These are phyloP conservation scores for Elgaria multicarinata DNA, from an alignment of 2,113 vertebrate genomes.

Conservation along the genomic window DNA sequence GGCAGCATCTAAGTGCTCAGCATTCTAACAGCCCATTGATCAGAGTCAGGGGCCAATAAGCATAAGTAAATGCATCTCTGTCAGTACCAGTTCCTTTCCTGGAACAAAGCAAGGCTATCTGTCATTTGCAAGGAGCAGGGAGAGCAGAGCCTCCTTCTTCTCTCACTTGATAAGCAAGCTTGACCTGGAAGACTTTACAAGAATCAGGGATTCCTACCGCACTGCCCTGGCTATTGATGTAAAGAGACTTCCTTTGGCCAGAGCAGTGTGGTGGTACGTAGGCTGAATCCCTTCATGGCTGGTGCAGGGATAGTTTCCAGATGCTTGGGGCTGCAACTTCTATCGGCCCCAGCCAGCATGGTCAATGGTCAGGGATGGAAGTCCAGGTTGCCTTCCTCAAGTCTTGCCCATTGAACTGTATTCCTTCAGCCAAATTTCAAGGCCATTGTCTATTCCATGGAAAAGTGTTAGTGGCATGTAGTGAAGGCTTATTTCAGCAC, in stretches of 20 bases:
- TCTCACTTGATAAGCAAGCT: too few species aligned
- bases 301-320: background rate
- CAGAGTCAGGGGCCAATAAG: background rate
- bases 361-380: too few species aligned
- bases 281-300: background rate
- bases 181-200: too few species aligned
- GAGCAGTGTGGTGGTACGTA: background rate
- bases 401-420: background rate
- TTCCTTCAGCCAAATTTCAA: background rate
- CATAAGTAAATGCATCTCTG: too few species aligned
- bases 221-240: background rate
- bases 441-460: background rate
- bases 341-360: too few species aligned
- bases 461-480: background rate
- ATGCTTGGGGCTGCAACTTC: background rate
- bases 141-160: too few species aligned
- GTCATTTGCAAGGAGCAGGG: too few species aligned
- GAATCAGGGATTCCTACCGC: background rate
- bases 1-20: background rate
- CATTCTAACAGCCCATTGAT: background rate
- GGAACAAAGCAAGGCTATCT: too few species aligned
- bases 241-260: background rate
- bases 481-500: background rate
- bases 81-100: too few species aligned
- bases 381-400: too few species aligned